Evolutionary conservation across 2,888 invertebrate species (phyloP), one percentile per base, ranked within the genome.

Genomic region (Lampropteryx suffumata): DNA sequence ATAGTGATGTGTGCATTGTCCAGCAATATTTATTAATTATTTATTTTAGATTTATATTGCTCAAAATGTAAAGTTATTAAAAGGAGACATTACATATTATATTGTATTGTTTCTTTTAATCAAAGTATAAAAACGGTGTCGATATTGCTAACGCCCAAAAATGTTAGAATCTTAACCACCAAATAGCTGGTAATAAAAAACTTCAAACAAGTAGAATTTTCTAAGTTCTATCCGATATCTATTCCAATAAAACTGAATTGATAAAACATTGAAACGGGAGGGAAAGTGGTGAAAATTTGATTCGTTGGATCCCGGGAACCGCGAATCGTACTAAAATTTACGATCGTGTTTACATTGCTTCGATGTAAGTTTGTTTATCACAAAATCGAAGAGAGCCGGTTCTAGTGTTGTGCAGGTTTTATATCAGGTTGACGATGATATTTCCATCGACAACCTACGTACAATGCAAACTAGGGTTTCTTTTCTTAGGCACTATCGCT

Each of bases 291-390:
- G 52, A 59, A 77, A 77, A 74, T 76, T 76, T 76, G 77, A 80
- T 84, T 80, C 73, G 73, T 71, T 70, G 71, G 75, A 74, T 77
- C 75, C 78, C 77, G 77, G 71, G 70, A 74, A 74, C 71, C 69
- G 64, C 66, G 76, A 67, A 70, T 70, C 66, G 62, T 76, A 78
- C 73, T 83, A 79, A 83, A 82, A 85, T 85, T 85, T 81, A 85
- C 81, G 82, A 82, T 62, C 73, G 53, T 85, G 83, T 87, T 87
- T 85, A 82, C 82, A 73, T 79, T 79, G 69, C 73, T 68, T 67
- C 71, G 72, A 79, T 81, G 75, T 78, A 75, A 79, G 84, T 84
- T 84, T 86, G 84, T 86, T 85, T 84, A 84, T 80, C 79, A 52
- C 74, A 71, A 72, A 77, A 80, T 82, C 77, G 77, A 76, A 80